Evolutionary conservation across 2,797 vertebrate species (phyloP), one percentile per base, ranked within the genome.

Genomic region (Meriones psammophilus): DNA sequence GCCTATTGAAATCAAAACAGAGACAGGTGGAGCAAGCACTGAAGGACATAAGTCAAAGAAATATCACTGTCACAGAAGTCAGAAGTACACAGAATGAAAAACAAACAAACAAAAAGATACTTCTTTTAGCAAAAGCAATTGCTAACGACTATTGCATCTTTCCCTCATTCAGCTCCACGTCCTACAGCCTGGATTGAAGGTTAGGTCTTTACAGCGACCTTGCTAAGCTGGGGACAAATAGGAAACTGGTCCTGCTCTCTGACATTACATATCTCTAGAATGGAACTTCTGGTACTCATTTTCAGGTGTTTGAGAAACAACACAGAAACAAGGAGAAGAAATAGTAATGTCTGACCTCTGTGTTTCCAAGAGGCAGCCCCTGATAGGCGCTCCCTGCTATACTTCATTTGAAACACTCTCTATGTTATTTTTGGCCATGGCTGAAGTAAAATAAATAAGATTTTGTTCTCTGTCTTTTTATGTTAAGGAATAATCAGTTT

Each of bases 381-480:
- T 76, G 62, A 79, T 46, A 28, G 22, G 68, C 87, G 50, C 18
- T 88, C 76, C 9, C 13, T 39, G 17, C 0, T 30, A 39, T 62
- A 91, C 78, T 92, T 89, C 13, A 91, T 69, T 89, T 88, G 36
- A 56, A 36, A 33, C 5, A 64, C 88, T 78, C 87, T 66, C 28
- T 56, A 26, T 4, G 54, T 3, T 88, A 68, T 66, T 83, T 91
- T 79, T 9, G 20, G 20, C 15, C 18, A 74, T 18, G 69, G 64
- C 1, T 86, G 30, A 89, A 79, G 83, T 50, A 4, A 80, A 93
- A 24, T 60, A 22, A 54, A 74, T 62, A 71, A 13, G 76, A 54
- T 85, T 91, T 85, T 91, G 20, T 73, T 46, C 36, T 71, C 69
- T 91, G 54, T 13, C 14, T 86, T 95, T 95, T 94, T 76, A 89